Percentiles rank a stretch among this genome's conserved stretches.
These are phyloP conservation scores for Pagetopsis macropterus DNA, from an alignment of 2,797 vertebrate species.

Conservation along the genomic window DNA sequence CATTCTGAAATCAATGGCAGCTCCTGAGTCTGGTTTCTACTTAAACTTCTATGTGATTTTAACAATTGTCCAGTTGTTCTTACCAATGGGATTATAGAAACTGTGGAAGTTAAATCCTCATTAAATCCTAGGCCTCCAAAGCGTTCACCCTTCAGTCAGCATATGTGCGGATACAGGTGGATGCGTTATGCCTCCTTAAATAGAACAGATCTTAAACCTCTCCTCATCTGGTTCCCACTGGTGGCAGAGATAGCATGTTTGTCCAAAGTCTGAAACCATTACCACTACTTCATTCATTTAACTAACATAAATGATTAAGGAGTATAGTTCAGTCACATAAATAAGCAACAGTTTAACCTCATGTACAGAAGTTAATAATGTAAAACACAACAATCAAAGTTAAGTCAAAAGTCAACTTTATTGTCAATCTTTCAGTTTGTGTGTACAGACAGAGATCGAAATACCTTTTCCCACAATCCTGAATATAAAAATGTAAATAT, in stretches of 20 bases:
- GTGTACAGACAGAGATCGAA: no score
- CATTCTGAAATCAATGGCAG: constrained; percentile 18
- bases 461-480: no score
- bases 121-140: constrained; percentile 28
- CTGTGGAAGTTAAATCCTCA: constrained; percentile 20
- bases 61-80: constrained; percentile 20
- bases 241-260: not conserved
- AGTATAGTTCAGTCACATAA: constrained; percentile 1
- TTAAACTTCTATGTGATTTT: constrained; percentile 3
- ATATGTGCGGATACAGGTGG: constrained; percentile 36
- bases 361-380: not conserved
- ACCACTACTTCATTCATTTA: not conserved
- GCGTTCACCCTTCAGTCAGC: constrained; percentile 14
- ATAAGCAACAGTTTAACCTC: not conserved
- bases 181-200: constrained; percentile 19
- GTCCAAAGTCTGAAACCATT: not conserved
- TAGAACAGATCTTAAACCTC: constrained; percentile 31
- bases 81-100: constrained; percentile 12
- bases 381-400: not conserved
- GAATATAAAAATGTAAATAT: no score
- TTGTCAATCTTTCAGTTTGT: no score
- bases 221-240: constrained; percentile 26
- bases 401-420: no score
- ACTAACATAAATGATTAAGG: not conserved
- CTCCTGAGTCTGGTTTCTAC: constrained; percentile 14